Evolutionary conservation across 2,888 invertebrate species (phyloP), one percentile per base, ranked within the genome.

Genomic region (Lysandra bellargus): DNA sequence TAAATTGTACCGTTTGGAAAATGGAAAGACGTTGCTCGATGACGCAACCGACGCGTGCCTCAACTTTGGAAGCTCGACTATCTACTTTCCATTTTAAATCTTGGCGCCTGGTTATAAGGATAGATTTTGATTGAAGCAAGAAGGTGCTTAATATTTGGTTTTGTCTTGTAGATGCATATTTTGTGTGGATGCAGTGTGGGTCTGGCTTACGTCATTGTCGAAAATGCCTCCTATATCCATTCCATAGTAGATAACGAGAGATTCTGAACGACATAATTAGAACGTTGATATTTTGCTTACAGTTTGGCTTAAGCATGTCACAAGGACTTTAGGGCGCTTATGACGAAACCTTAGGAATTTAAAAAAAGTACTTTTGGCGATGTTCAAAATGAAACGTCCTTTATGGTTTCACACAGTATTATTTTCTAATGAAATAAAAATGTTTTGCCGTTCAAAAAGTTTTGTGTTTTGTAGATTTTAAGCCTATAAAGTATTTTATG

Each of bases 21-120:
- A 88, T 86, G 85, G 85, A 86, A 86, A 86, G 85, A 88, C 85
- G 80, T 80, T 83, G 82, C 83, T 82, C 82, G 84, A 83, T 93
- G 92, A 91, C 86, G 92, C 89, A 93, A 92, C 88, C 83, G 91
- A 89, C 92, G 91, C 92, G 92, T 92, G 92, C 90, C 89, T 86
- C 82, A 84, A 81, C 85, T 83, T 85, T 86, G 81, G 82, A 85
- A 86, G 82, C 83, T 84, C 83, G 83, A 83, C 82, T 81, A 57
- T 80, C 23, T 57, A 79, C 64, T 80, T 82, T 84, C 82, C 79
- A 89, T 84, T 85, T 82, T 86, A 80, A 82, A 83, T 88, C 86
- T 64, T 74, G 4, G 2, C 0, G 30, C 80, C 86, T 84, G 81
- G 83, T 84, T 84, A 78, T 30, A 79, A 57, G 84, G 83, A 86